Percentiles rank a stretch among this genome's conserved stretches.
Conservation (phyloP, 2,113 vertebrate genomes). For the Phalacrocorax brasilianus region DNA sequence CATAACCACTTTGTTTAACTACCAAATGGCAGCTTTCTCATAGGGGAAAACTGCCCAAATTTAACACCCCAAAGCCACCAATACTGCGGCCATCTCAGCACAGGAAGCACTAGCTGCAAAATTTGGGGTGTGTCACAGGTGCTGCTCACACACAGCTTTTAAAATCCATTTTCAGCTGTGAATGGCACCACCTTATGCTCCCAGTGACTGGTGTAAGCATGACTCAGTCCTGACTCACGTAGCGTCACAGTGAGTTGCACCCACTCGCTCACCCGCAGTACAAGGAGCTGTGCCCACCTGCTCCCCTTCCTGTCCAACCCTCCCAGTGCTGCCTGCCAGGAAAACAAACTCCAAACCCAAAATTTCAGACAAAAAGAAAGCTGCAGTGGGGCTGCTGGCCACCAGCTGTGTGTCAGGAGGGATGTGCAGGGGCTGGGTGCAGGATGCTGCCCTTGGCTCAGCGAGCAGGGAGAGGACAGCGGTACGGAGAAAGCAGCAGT, state of each 20-base stretch:
- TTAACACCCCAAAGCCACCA: not conserved
- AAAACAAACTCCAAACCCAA: not conserved
- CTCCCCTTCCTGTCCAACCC: rapidly evolving
- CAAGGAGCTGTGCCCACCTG: not conserved
- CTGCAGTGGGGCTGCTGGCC: not conserved
- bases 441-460: not conserved
- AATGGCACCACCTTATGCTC: rapidly evolving
- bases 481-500: not conserved
- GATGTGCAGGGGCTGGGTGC: not conserved
- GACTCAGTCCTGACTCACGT: not conserved
- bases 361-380: not conserved
- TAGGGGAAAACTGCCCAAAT: not conserved
- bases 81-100: rapidly evolving
- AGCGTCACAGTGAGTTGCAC: rapidly evolving
- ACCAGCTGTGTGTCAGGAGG: rapidly evolving
- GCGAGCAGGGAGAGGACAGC: rapidly evolving
- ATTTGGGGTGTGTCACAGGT: not conserved
- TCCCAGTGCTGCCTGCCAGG: not conserved
- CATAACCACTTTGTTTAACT: not conserved
- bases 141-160: not conserved
- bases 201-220: not conserved
- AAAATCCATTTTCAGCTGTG: not conserved
- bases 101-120: not conserved
- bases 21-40: not conserved
- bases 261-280: not conserved